Evolutionary conservation across 92 coral and sea anemone genomes (phyloP).

Genomic region (Zoanthus sociatus): DNA sequence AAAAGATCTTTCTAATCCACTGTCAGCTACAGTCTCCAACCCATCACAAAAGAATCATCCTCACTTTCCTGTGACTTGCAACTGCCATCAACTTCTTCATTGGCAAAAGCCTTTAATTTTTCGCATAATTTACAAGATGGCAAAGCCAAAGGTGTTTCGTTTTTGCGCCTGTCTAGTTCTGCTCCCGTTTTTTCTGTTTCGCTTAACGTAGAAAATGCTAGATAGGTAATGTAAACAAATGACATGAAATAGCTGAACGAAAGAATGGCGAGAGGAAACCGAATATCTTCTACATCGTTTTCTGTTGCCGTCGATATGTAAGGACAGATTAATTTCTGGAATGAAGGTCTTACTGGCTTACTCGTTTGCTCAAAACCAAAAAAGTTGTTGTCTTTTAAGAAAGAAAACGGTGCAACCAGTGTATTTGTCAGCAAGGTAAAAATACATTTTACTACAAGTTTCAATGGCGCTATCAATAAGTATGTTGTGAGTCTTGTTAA

Average conservation of each 20-base stretch:
- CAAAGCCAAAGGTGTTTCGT: neutral
- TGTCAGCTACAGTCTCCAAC: conserved; percentile 2
- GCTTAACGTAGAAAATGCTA: conserved; percentile 17
- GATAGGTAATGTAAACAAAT: conserved; percentile 17
- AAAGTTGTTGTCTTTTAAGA: neutral
- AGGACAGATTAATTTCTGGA: conserved; percentile 22
- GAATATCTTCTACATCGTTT: neutral
- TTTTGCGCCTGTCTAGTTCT: neutral
- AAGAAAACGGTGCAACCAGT: neutral
- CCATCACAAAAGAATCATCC: conserved; percentile 43
- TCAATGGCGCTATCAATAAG: conserved; percentile 2
- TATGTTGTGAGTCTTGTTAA: neutral
- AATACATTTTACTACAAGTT: neutral
- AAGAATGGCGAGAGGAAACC: neutral
- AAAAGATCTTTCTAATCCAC: too few species aligned
- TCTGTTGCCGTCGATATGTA: neutral
- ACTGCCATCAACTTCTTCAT: conserved; percentile 2
- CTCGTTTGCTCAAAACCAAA: neutral
- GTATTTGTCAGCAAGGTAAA: neutral
- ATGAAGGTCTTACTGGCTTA: conserved; percentile 11
- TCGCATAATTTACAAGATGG: conserved; percentile 17
- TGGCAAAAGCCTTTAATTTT: neutral
- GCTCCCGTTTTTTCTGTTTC: neutral
- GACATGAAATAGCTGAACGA: conserved; percentile 32
- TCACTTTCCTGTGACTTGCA: conserved; percentile 23